Conservation (phyloP, 2,888 invertebrate species). For the Pristionchus japonicus region DNA sequence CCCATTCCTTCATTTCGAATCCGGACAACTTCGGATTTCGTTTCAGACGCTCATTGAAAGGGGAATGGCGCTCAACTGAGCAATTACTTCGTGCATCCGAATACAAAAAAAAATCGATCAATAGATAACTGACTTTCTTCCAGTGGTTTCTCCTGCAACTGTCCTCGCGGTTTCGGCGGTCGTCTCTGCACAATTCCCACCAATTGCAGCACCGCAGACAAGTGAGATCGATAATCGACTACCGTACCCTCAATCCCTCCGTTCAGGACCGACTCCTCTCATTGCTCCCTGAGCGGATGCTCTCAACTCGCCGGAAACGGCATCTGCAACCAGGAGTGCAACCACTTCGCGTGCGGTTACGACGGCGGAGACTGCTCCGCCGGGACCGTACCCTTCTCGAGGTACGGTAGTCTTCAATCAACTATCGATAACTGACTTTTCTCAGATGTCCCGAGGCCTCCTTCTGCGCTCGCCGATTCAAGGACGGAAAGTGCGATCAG, state of each 20-base stretch:
- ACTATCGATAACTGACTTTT: neutral
- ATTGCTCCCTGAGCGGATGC: constrained; percentile 1
- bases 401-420: constrained; percentile 80
- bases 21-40: no score
- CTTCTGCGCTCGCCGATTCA: constrained; percentile 79
- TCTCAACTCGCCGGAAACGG: constrained; percentile 86
- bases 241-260: neutral
- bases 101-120: no score
- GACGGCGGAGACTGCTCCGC: constrained; percentile 87
- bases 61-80: no score
- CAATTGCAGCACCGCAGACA: constrained; percentile 78
- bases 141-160: constrained; percentile 92
- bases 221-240: constrained; percentile 50
- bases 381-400: constrained; percentile 44
- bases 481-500: constrained; percentile 62
- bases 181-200: constrained; percentile 93
- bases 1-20: no score
- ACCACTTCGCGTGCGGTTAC: constrained; percentile 97
- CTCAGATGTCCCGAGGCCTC: constrained; percentile 58
- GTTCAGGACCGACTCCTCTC: neutral
- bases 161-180: constrained; percentile 90
- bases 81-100: no score
- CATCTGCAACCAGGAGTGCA: constrained; percentile 94
- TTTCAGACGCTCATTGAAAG: no score
- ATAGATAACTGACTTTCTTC: no score